A percentile compares a stretch with the other conserved stretches of the same genome.
phyloP scores from a whole-genome alignment of 2,888 invertebrate species.

The Esperia sulphurella region DNA sequence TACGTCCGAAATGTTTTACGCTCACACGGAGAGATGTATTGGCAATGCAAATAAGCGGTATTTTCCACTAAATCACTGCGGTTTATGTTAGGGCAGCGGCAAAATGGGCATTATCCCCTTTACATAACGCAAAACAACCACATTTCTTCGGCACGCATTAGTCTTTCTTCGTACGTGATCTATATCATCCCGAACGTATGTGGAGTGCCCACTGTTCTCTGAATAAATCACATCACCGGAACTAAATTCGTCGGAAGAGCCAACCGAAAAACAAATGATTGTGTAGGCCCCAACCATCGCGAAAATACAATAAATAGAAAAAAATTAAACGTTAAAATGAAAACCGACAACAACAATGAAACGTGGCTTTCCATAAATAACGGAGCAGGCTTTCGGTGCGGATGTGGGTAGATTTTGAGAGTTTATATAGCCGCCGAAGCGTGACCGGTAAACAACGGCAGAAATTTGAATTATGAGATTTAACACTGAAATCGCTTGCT shows the following conservation, averaged over 20 bases:
- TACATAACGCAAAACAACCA: conserved; percentile 48
- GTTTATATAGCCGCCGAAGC: conserved; percentile 64
- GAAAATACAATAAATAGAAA: conserved; percentile 61
- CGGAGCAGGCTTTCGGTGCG: conserved; percentile 69
- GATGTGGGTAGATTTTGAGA: conserved; percentile 73
- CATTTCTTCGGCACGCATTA: conserved; percentile 47
- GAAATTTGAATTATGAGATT: conserved; percentile 72
- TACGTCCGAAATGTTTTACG: conserved; percentile 57
- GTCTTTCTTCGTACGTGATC: conserved; percentile 41
- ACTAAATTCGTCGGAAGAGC: conserved; percentile 51
- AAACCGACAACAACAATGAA: conserved; percentile 74
- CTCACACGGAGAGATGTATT: conserved; percentile 49
- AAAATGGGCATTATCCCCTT: conserved; percentile 46
- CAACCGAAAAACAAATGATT: conserved; percentile 63
- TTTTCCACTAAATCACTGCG: conserved; percentile 57
- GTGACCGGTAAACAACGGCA: conserved; percentile 60
- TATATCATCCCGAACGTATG: conserved; percentile 33
- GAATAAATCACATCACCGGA: conserved; percentile 55
- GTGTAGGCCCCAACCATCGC: conserved; percentile 44
- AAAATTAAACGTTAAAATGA: conserved; percentile 70
- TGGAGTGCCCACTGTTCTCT: conserved; percentile 29
- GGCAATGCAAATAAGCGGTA: conserved; percentile 65
- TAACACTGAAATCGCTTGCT: conserved; percentile 59
- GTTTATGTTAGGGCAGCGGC: conserved; percentile 45
- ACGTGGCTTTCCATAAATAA: conserved; percentile 74